A percentile compares a stretch with the other conserved stretches of the same genome.
Conservation (phyloP, 2,888 invertebrate species). For the Mythimna loreyi region DNA sequence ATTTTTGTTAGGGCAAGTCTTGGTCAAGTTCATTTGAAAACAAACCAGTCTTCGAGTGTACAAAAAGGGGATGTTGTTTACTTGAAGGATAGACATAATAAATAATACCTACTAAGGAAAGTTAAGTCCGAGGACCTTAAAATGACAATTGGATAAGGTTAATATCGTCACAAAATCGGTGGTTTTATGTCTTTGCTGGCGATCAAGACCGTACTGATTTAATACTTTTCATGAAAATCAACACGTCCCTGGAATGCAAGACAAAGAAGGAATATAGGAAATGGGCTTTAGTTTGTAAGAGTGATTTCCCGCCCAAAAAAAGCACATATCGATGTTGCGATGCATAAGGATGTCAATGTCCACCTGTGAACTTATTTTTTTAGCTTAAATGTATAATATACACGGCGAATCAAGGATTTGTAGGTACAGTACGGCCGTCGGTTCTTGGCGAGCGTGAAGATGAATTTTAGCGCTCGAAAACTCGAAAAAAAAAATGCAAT, state of each 20-base stretch:
- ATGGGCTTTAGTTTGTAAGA: no score
- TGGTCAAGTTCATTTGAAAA: not conserved
- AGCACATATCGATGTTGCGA: not conserved
- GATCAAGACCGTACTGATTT: not conserved
- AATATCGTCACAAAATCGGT: not conserved
- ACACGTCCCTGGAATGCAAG: not conserved
- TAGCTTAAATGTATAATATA: not conserved
- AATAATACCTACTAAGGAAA: not conserved
- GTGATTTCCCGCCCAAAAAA: no score
- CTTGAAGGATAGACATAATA: no score
- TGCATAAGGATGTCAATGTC: not conserved
- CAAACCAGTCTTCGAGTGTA: not conserved
- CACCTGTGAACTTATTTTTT: not conserved
- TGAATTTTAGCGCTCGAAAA: no score
- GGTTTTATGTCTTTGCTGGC: not conserved
- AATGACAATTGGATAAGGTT: not conserved
- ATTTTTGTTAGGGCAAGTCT: not conserved
- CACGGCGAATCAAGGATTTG: no score
- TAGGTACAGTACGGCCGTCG: no score
- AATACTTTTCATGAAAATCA: not conserved
- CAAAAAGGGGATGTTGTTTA: not conserved
- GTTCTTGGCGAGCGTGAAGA: no score
- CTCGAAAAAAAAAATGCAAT: no score
- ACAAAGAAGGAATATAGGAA: no score
- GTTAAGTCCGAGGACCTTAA: no score